Evolutionary conservation across 2,888 invertebrate genomes (phyloP).

Genomic region (Plebejus melissa): DNA sequence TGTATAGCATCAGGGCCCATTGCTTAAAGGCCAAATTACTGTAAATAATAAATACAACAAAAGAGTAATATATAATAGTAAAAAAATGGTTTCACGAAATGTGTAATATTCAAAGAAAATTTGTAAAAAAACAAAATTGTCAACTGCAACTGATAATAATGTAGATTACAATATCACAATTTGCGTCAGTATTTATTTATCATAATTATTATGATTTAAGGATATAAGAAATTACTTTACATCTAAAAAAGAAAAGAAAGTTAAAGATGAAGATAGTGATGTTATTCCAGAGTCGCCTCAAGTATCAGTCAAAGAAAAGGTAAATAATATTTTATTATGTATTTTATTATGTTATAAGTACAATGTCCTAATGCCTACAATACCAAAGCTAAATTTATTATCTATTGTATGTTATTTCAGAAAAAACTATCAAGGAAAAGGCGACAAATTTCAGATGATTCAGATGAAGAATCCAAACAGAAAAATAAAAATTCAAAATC

Average conservation of each 20-base stretch:
- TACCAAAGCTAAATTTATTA: neutral
- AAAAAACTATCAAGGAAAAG: slow-evolving; percentile 56
- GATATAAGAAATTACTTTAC: slow-evolving; percentile 82
- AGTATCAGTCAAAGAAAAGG: slow-evolving; percentile 69
- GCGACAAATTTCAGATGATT: slow-evolving; percentile 56
- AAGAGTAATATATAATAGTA: no score
- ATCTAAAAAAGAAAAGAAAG: slow-evolving; percentile 46
- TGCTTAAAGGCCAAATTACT: no score
- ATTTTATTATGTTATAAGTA: neutral
- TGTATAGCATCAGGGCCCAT: no score
- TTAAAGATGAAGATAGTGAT: slow-evolving; percentile 72
- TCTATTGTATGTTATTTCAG: slow-evolving; percentile 40
- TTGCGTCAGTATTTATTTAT: neutral
- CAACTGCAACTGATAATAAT: neutral
- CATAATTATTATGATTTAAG: slow-evolving; percentile 50
- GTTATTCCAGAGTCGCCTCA: slow-evolving; percentile 78
- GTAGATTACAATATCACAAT: neutral
- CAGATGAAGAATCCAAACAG: slow-evolving; percentile 55
- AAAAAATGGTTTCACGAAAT: no score
- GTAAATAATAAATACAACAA: no score
- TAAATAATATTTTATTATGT: slow-evolving; percentile 36
- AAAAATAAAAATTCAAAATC: slow-evolving; percentile 46
- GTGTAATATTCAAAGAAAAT: no score
- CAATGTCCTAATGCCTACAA: neutral
- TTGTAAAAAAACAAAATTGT: no score